A percentile compares a stretch with the other conserved stretches of the same genome.
Conservation (phyloP, 92 coral and sea anemone species). For the Phenganax stokvisi region DNA sequence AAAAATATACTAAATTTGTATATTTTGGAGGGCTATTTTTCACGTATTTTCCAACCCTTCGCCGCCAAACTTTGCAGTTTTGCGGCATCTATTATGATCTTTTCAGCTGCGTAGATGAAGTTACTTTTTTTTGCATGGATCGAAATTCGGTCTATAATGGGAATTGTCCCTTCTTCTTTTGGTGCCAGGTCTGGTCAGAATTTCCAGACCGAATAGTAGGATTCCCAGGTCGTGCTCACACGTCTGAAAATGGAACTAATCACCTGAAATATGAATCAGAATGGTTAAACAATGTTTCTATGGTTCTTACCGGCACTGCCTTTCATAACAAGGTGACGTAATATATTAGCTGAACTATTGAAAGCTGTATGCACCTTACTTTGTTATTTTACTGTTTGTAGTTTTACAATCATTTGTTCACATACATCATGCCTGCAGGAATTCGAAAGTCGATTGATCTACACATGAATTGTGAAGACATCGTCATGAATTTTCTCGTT, state of each 20-base stretch:
- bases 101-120: too few species aligned
- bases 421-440: constrained; percentile 94
- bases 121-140: neutral
- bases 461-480: constrained; percentile 99
- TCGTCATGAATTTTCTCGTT: constrained; percentile 93
- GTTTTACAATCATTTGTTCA: constrained; percentile 88
- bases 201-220: constrained; percentile 96
- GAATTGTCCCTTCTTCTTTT: neutral
- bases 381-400: constrained; percentile 19
- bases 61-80: too few species aligned
- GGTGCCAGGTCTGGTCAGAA: constrained; percentile 76
- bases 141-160: too few species aligned
- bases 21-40: too few species aligned
- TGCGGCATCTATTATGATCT: too few species aligned
- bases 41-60: too few species aligned
- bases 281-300: constrained; percentile 93
- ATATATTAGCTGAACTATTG: neutral
- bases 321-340: constrained; percentile 85
- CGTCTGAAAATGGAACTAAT: constrained; percentile 52
- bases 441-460: constrained; percentile 85
- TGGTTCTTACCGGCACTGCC: constrained; percentile 93
- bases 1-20: too few species aligned
- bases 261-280: constrained; percentile 82
- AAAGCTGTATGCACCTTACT: neutral
- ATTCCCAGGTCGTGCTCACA: constrained; percentile 92